A percentile compares a stretch with the other conserved stretches of the same genome.
phyloP scores from a whole-genome alignment of 2,113 vertebrate species.

The Daboia siamensis region DNA sequence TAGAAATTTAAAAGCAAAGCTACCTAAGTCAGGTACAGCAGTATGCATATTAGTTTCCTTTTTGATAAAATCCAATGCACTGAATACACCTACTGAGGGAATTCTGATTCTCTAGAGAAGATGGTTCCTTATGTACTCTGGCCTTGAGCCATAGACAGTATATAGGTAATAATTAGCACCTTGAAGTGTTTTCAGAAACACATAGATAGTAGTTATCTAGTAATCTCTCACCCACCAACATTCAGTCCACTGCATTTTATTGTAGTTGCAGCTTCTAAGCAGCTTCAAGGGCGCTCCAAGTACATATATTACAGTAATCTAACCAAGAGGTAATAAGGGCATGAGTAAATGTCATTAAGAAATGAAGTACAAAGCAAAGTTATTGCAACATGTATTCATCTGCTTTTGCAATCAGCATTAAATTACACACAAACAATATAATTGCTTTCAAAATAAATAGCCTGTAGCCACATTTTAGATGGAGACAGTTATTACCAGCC shows the following conservation, averaged over 20 bases:
- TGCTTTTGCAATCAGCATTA: slow-evolving; percentile 6
- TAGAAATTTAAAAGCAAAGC: neutral
- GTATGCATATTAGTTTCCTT: neutral
- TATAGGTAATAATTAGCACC: neutral
- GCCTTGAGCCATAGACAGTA: neutral
- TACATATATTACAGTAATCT: neutral
- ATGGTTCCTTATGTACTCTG: neutral
- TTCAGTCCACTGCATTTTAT: neutral
- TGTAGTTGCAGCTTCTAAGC: neutral
- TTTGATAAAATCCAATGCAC: neutral
- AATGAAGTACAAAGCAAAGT: slow-evolving; percentile 14
- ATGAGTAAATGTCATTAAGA: neutral
- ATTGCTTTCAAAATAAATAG: slow-evolving; percentile 36
- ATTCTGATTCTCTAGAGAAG: neutral
- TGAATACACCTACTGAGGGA: neutral
- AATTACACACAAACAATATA: neutral
- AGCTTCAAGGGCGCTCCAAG: neutral
- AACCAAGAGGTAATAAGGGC: neutral
- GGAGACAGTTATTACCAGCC: neutral
- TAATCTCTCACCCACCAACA: neutral
- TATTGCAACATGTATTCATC: slow-evolving; percentile 1
- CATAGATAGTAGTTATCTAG: neutral
- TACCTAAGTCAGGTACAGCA: neutral
- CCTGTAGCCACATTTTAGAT: neutral
- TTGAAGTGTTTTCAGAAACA: neutral